Evolutionary conservation across 2,888 invertebrate genomes (phyloP), one percentile per base, ranked within the genome.

Genomic region (Neoscelio sp.): DNA sequence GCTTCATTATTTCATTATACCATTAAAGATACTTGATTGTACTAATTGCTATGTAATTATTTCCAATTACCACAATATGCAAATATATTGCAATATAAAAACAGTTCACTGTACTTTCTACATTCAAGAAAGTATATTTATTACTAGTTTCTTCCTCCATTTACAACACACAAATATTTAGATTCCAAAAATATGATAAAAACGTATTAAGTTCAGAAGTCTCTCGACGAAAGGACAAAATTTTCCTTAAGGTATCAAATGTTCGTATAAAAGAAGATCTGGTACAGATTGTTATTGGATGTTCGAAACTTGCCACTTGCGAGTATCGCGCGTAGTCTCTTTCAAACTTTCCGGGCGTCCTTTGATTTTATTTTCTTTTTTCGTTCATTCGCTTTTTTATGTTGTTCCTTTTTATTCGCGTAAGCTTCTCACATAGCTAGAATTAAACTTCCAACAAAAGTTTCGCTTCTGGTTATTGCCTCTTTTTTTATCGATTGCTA

Each of bases 261-360:
- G 65, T 60, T 67, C 65, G 50, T 62, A 65, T 65, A 60, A 65
- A 78, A 28, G 54, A 54, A 60, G 71, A 74, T 71, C 79, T 64
- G 54, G 58, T 67, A 74, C 81, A 79, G 84, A 86, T 86, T 86
- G 87, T 86, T 86, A 86, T 83, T 82, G 86, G 86, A 87, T 85
- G 87, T 88, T 86, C 85, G 85, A 86, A 89, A 89, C 87, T 89
- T 89, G 84, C 84, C 87, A 87, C 87, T 88, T 83, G 85, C 84
- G 80, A 82, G 84, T 88, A 85, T 86, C 85, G 83, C 84, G 82
- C 80, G 62, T 70, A 77, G 77, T 83, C 81, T 78, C 73, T 74
- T 81, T 81, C 82, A 75, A 87, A 87, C 84, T 87, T 87, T 85
- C 80, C 80, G 54, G 44, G 42, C 73, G 73, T 78, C 46, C 71